Conservation (phyloP, 1,140 invertebrate species). For the Sitophilus oryzae region DNA sequence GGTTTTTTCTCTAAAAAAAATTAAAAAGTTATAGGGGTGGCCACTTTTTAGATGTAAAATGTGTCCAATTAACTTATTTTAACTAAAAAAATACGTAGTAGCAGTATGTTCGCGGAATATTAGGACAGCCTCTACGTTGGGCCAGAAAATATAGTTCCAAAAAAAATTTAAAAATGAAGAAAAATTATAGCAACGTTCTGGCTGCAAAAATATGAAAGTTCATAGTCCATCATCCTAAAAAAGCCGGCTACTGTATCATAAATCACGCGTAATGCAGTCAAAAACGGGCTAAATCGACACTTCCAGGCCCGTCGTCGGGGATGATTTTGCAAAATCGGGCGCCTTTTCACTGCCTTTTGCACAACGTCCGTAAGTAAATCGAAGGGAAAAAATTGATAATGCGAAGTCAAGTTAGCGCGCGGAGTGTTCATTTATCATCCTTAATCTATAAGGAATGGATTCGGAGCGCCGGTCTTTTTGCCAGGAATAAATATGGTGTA, state of each 20-base stretch:
- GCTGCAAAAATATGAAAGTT: too few relatives aligned
- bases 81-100: too few relatives aligned
- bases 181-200: too few relatives aligned
- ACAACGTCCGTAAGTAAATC: conserved; percentile 20
- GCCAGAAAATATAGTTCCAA: too few relatives aligned
- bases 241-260: conserved; percentile 25
- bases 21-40: too few relatives aligned
- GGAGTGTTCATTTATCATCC: conserved; percentile 19
- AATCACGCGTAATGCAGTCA: conserved; percentile 39
- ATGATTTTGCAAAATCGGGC: conserved; percentile 30
- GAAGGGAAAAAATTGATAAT: conserved; percentile 25
- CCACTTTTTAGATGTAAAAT: too few relatives aligned
- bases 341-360: conserved; percentile 18
- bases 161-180: too few relatives aligned
- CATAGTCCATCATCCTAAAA: too few relatives aligned
- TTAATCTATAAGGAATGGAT: conserved; percentile 6
- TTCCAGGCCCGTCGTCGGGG: conserved; percentile 34
- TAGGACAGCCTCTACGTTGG: too few relatives aligned
- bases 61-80: too few relatives aligned
- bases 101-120: too few relatives aligned
- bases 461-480: not conserved
- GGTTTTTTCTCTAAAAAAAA: too few relatives aligned
- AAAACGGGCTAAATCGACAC: conserved; percentile 38
- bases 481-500: not conserved
- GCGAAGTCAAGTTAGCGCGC: conserved; percentile 20